Evolutionary conservation across 2,113 vertebrate genomes (phyloP).

Genomic region (Brachypodius melanocephalos): DNA sequence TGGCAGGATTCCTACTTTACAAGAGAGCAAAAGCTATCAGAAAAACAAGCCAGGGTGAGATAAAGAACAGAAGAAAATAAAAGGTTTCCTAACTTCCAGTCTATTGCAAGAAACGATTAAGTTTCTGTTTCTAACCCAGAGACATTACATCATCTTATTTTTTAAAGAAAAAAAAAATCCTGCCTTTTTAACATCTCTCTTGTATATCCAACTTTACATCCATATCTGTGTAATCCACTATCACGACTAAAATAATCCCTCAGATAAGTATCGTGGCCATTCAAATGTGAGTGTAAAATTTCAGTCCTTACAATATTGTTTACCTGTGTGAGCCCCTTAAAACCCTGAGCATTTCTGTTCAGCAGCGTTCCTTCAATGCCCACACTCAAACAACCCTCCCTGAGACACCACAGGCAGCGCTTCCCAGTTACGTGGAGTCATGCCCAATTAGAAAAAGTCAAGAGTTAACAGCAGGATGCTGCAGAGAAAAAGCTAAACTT

Average conservation of each 20-base stretch:
- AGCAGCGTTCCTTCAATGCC: neutral
- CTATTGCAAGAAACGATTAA: neutral
- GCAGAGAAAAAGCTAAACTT: neutral
- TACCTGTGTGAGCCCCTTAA: neutral
- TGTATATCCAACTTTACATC: neutral
- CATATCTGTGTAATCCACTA: neutral
- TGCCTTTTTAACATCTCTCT: neutral
- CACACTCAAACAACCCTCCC: neutral
- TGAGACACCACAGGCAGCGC: fast-evolving
- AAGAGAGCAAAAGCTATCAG: neutral
- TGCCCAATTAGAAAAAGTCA: neutral
- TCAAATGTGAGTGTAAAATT: neutral
- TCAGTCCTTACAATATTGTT: neutral
- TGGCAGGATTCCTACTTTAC: neutral
- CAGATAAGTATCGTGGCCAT: neutral
- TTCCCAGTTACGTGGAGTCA: neutral
- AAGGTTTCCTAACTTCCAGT: neutral
- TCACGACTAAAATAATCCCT: neutral
- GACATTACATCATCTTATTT: neutral
- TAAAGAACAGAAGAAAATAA: neutral
- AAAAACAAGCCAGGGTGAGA: neutral
- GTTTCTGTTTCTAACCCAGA: neutral
- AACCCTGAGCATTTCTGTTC: neutral
- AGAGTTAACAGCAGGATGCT: slow-evolving; percentile 17
- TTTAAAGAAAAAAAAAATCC: neutral